Percentiles rank a stretch among this genome's conserved stretches.
These are phyloP conservation scores for Gandaritis pyraliata DNA, from an alignment of 2,888 invertebrate genomes.

Conservation along the genomic window DNA sequence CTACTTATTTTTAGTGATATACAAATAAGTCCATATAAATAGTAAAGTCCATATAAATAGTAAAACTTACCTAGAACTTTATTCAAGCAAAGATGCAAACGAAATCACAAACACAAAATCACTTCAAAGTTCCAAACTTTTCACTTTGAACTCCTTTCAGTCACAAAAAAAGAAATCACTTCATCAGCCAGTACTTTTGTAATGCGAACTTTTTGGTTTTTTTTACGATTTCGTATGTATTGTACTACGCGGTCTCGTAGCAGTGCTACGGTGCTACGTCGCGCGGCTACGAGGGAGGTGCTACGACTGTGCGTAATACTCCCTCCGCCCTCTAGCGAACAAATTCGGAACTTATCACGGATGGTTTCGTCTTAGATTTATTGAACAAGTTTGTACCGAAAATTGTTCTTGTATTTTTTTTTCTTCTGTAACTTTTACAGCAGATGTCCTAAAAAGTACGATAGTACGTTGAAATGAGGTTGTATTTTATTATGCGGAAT, in stretches of 20 bases:
- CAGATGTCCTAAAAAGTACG: constrained; percentile 34
- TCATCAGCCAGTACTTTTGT: background rate
- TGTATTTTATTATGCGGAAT: background rate
- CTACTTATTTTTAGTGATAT: no score
- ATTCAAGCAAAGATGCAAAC: constrained; percentile 26
- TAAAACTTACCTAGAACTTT: constrained; percentile 33
- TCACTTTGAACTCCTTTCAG: constrained; percentile 27
- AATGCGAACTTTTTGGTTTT: background rate
- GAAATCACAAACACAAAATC: constrained; percentile 35
- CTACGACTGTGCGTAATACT: constrained; percentile 55
- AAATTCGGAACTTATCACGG: constrained; percentile 46
- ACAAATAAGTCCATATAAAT: background rate
- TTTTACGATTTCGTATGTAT: background rate
- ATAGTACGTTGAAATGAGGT: background rate
- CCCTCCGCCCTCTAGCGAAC: constrained; percentile 47
- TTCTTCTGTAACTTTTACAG: constrained; percentile 35
- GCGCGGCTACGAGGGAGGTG: constrained; percentile 46
- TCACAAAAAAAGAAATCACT: constrained; percentile 17
- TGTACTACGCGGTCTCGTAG: constrained; percentile 37
- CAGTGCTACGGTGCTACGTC: constrained; percentile 38
- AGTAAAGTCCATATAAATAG: no score
- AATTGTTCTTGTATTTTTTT: constrained; percentile 36
- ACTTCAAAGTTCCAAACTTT: constrained; percentile 37
- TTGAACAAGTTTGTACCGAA: constrained; percentile 45
- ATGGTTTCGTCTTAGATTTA: constrained; percentile 45